phyloP scores from a whole-genome alignment of 2,113 vertebrate species.

The Oenanthe melanoleuca region DNA sequence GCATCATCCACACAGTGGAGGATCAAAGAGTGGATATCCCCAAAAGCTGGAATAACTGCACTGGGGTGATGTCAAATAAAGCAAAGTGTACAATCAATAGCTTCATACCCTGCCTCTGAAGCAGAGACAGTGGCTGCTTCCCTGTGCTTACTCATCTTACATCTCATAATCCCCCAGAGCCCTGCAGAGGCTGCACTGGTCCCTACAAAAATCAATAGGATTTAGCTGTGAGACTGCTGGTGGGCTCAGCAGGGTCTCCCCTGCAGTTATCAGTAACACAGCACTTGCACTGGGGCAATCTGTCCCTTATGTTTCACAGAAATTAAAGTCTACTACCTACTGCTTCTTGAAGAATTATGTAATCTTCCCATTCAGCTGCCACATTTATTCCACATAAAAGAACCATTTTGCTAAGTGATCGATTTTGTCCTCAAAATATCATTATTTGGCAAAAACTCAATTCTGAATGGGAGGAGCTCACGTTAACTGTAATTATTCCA shows the following conservation, averaged over 20 bases:
- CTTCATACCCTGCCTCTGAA: not conserved
- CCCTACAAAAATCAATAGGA: not conserved
- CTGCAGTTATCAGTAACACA: not conserved
- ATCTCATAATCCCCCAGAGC: not conserved
- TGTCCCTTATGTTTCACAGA: not conserved
- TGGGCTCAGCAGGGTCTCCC: not conserved
- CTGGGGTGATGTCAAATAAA: not conserved
- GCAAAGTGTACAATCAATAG: not conserved
- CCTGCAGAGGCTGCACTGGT: not conserved
- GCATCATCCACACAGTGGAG: not conserved
- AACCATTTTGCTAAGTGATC: not conserved
- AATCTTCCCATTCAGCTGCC: not conserved
- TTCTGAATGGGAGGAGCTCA: not conserved
- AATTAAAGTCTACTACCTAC: not conserved
- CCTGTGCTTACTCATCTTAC: not conserved
- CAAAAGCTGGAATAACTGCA: slow-evolving; percentile 11
- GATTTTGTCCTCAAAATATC: not conserved
- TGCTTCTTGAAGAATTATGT: not conserved
- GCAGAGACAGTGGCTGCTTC: not conserved
- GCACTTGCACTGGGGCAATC: not conserved
- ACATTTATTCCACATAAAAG: not conserved
- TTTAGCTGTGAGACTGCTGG: not conserved
- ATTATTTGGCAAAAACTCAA: not conserved
- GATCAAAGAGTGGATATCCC: not conserved
- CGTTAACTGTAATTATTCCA: not conserved